A percentile compares a stretch with the other conserved stretches of the same genome.
These are phyloP conservation scores for Cabera pusaria DNA, from an alignment of 2,888 invertebrate species.

Conservation along the genomic window DNA sequence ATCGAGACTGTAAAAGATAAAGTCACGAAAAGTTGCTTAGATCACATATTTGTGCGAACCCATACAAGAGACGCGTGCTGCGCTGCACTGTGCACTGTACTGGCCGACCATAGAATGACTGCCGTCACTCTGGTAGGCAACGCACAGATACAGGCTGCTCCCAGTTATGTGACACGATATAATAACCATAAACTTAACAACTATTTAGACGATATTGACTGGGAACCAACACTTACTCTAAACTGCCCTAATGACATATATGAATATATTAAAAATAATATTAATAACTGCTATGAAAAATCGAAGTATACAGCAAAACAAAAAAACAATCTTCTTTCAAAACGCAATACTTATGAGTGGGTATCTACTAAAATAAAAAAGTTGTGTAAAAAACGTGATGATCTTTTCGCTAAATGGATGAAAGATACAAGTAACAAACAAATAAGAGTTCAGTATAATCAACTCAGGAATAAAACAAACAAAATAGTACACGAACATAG, in stretches of 20 bases:
- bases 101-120: conserved; percentile 2
- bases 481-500: no score
- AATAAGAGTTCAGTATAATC: no score
- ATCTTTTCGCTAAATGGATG: no score
- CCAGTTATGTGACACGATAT: conserved; percentile 1
- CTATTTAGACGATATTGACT: neutral
- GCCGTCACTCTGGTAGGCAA: neutral
- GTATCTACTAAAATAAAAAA: neutral
- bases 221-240: neutral
- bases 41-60: conserved; percentile 11
- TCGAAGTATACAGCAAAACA: neutral
- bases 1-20: conserved; percentile 4
- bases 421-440: no score
- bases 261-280: neutral
- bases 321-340: neutral
- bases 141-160: conserved; percentile 5
- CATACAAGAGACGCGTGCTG: conserved; percentile 6
- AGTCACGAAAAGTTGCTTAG: conserved; percentile 11
- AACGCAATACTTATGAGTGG: neutral
- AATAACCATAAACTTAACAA: neutral
- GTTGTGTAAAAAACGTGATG: no score
- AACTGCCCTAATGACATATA: neutral
- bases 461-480: no score
- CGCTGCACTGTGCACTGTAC: conserved; percentile 2
- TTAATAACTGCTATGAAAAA: neutral